phyloP scores from a whole-genome alignment of 92 coral and sea anemone species.

The Palythoa caribaeorum region DNA sequence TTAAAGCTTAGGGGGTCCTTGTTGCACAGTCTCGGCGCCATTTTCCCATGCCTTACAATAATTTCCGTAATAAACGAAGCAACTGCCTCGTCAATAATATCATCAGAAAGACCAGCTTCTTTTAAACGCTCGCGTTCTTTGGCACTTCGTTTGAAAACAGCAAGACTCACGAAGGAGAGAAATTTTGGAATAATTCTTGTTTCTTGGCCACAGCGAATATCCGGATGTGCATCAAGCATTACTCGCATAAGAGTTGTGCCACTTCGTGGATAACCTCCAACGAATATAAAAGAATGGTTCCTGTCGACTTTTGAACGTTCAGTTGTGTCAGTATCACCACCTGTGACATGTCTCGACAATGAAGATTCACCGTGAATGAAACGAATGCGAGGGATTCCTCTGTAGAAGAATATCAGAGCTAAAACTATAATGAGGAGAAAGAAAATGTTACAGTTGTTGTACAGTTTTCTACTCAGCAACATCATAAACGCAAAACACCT shows the following conservation, averaged over 20 bases:
- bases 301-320: conserved; percentile 48
- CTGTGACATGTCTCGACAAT: not conserved
- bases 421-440: conserved; percentile 21
- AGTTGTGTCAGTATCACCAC: not conserved
- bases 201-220: conserved; percentile 96
- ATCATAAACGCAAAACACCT: not conserved
- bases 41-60: conserved; percentile 75
- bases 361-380: conserved; percentile 7
- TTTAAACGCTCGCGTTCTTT: conserved; percentile 69
- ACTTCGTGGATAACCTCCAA: conserved; percentile 97
- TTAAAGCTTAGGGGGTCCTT: conserved; percentile 91
- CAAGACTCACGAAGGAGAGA: conserved; percentile 67
- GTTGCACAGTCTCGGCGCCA: conserved; percentile 79
- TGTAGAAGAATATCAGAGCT: conserved; percentile 27
- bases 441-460: conserved; percentile 20
- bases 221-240: conserved; percentile 91
- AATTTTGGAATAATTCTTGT: conserved; percentile 91
- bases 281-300: conserved; percentile 80
- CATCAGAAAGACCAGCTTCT: conserved; percentile 86
- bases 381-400: conserved; percentile 18
- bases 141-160: conserved; percentile 51
- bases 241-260: conserved; percentile 99
- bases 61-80: conserved; percentile 84
- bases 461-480: conserved; percentile 36
- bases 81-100: conserved; percentile 78